These are phyloP conservation scores for Deroptyus accipitrinus DNA, from an alignment of 2,113 vertebrate species.

Conservation along the genomic window DNA sequence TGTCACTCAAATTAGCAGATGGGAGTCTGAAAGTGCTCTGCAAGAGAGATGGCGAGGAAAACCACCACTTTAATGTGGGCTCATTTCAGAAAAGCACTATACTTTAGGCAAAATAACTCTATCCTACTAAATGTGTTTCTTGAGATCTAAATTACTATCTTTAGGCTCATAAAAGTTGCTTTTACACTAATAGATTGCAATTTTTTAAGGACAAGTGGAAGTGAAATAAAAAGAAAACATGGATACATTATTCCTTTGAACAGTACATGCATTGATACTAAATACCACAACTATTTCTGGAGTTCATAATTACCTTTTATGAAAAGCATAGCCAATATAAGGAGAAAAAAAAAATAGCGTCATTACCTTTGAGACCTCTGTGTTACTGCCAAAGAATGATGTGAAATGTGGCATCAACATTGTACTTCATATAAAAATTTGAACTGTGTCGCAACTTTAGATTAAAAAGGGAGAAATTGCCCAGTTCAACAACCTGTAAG, in stretches of 20 bases:
- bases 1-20: constrained; percentile 44
- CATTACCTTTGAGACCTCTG: neutral
- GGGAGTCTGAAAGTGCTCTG: neutral
- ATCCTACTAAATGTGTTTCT: neutral
- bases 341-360: neutral
- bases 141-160: neutral
- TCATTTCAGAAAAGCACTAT: constrained; percentile 8
- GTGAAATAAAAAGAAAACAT: accelerated
- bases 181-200: neutral
- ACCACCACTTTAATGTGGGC: neutral
- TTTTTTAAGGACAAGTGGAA: neutral
- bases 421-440: neutral
- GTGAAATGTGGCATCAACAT: neutral
- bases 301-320: neutral
- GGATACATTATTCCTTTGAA: neutral
- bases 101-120: neutral
- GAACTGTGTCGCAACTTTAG: neutral
- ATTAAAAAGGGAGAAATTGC: neutral
- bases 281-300: neutral
- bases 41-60: neutral
- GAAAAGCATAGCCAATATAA: neutral
- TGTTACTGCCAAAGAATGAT: neutral
- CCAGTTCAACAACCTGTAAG: neutral
- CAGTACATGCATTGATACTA: neutral
- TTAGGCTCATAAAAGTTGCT: neutral